Evolutionary conservation across 2,113 vertebrate genomes (phyloP).

Genomic region (Mixornis gularis): DNA sequence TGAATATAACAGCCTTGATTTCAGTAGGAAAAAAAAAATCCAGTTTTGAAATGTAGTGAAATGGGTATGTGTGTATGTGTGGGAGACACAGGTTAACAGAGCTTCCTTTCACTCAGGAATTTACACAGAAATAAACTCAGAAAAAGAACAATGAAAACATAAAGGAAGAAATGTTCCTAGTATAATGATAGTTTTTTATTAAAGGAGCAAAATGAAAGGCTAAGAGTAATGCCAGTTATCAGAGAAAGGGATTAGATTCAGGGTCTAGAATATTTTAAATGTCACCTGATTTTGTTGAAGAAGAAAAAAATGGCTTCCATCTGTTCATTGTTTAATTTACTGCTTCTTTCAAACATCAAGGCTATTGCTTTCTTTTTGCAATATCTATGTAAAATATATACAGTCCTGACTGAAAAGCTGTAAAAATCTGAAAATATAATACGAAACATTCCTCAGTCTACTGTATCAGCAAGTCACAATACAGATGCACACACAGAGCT

Average conservation of each 20-base stretch:
- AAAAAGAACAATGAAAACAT: neutral
- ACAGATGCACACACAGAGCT: neutral
- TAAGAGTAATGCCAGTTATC: conserved; percentile 5
- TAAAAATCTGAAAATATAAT: conserved; percentile 62
- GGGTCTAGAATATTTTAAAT: conserved; percentile 23
- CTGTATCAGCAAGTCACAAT: conserved; percentile 24
- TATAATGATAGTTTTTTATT: conserved; percentile 16
- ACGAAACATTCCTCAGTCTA: conserved; percentile 33
- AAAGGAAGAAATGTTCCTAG: neutral
- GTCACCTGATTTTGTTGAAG: neutral
- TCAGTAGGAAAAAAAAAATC: neutral
- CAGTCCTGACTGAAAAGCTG: conserved; percentile 2
- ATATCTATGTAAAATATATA: conserved; percentile 62
- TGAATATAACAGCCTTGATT: neutral
- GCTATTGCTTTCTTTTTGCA: conserved; percentile 38
- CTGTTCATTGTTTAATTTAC: conserved; percentile 46
- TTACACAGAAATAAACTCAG: neutral
- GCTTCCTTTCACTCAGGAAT: neutral
- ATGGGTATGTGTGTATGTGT: rapidly evolving
- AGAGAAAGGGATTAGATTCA: conserved; percentile 18
- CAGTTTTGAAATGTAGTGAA: neutral
- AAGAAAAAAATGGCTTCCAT: neutral
- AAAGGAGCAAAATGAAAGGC: conserved; percentile 17
- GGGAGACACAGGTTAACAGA: neutral
- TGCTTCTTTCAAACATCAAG: conserved; percentile 37